Evolutionary conservation across 2,888 invertebrate species (phyloP).

Genomic region (Chelonus formosanus): DNA sequence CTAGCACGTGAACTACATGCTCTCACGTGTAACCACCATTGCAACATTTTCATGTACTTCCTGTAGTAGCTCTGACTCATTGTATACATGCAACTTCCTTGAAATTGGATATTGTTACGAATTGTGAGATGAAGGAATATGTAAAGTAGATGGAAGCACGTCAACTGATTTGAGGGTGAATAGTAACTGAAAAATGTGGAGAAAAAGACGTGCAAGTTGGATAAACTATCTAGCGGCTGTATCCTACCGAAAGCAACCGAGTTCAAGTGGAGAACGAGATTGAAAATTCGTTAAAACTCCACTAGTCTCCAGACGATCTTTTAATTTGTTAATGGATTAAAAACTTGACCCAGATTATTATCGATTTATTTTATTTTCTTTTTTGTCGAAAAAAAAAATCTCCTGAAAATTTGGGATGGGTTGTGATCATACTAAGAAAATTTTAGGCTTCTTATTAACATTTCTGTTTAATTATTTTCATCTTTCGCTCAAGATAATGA

Average conservation of each 20-base stretch:
- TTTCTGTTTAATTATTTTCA: background rate
- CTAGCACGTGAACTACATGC: slow-evolving; percentile 9
- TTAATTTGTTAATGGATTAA: too few relatives aligned
- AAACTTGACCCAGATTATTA: too few relatives aligned
- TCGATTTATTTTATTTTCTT: slow-evolving; percentile 6
- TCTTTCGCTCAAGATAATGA: background rate
- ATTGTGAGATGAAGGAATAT: slow-evolving; percentile 1
- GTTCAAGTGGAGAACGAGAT: slow-evolving; percentile 29
- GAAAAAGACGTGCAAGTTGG: too few relatives aligned
- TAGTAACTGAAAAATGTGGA: too few relatives aligned
- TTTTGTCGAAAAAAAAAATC: background rate
- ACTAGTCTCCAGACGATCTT: too few relatives aligned
- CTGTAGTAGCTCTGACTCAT: slow-evolving; percentile 5
- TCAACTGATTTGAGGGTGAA: slow-evolving; percentile 15
- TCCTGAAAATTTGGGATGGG: too few relatives aligned
- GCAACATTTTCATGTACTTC: slow-evolving; percentile 14
- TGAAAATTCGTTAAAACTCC: slow-evolving; percentile 37
- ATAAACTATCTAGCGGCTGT: background rate
- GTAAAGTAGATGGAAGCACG: slow-evolving; percentile 19
- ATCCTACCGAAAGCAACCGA: background rate
- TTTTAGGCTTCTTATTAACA: too few relatives aligned
- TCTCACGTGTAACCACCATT: slow-evolving; percentile 18
- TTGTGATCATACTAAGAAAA: too few relatives aligned
- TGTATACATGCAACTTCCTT: slow-evolving; percentile 9
- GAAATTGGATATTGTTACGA: slow-evolving; percentile 3